Evolutionary conservation across 1,140 invertebrate genomes (phyloP).

Genomic region (Scaptodrosophila lebanonensis): DNA sequence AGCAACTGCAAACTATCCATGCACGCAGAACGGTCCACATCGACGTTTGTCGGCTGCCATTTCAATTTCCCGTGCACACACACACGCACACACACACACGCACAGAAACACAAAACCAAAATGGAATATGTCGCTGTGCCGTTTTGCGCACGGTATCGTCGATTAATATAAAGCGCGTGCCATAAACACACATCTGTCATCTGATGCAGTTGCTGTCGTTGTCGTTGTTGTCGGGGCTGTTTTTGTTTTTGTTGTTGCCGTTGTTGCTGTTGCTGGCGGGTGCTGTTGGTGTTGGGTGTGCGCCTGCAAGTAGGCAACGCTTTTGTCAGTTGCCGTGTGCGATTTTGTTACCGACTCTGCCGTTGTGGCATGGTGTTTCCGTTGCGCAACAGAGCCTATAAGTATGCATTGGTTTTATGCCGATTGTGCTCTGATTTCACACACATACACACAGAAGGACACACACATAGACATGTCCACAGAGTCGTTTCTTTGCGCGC

Average conservation of each 20-base stretch:
- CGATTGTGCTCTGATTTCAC: slow-evolving; percentile 36
- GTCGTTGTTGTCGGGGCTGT: slow-evolving; percentile 21
- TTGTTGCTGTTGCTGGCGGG: too few relatives aligned
- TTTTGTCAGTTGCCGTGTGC: slow-evolving; percentile 24
- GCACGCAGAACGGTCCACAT: too few relatives aligned
- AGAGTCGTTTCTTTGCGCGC: slow-evolving; percentile 3
- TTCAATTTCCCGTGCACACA: slow-evolving; percentile 43
- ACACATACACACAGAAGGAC: too few relatives aligned
- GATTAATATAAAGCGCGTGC: slow-evolving; percentile 33
- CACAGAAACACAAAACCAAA: slow-evolving; percentile 43
- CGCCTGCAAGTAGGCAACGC: slow-evolving; percentile 11
- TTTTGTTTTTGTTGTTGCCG: slow-evolving; percentile 14
- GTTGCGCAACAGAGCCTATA: slow-evolving; percentile 10
- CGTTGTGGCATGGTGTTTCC: too few relatives aligned
- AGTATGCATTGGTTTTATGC: slow-evolving; percentile 20
- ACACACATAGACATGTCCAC: too few relatives aligned
- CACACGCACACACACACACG: slow-evolving; percentile 24
- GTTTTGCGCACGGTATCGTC: slow-evolving; percentile 34
- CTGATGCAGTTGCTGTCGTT: slow-evolving; percentile 15
- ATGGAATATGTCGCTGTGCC: too few relatives aligned
- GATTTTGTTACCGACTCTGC: too few relatives aligned
- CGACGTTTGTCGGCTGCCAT: slow-evolving; percentile 41
- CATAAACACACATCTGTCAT: neutral
- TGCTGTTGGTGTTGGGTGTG: too few relatives aligned
- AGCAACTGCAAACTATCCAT: too few relatives aligned